phyloP scores from a whole-genome alignment of 2,113 vertebrate genomes.

The Myotis yumanensis region DNA sequence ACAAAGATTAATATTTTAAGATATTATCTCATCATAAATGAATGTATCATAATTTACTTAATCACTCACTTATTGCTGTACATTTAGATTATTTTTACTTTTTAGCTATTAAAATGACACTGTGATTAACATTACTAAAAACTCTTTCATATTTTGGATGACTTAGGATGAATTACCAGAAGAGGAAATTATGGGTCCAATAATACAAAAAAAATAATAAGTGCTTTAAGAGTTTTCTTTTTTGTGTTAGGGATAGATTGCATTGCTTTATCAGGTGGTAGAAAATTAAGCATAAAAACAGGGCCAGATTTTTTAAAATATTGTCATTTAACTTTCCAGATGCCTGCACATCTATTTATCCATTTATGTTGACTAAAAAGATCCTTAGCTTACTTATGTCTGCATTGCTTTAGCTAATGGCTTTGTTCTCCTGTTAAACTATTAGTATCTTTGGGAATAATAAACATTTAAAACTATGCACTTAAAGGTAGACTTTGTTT shows the following conservation, averaged over 20 bases:
- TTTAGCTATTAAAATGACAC: slow-evolving; percentile 70
- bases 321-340: not conserved
- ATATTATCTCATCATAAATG: slow-evolving; percentile 69
- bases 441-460: not conserved
- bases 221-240: slow-evolving; percentile 29
- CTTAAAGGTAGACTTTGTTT: not conserved
- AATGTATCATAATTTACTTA: slow-evolving; percentile 72
- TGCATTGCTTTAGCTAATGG: slow-evolving; percentile 25
- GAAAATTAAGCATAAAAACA: slow-evolving; percentile 31
- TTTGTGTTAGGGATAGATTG: not conserved
- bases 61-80: slow-evolving; percentile 56
- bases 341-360: not conserved
- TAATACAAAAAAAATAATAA: slow-evolving; percentile 38
- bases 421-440: not conserved
- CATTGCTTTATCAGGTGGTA: not conserved
- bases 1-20: slow-evolving; percentile 67
- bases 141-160: slow-evolving; percentile 36
- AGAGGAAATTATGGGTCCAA: slow-evolving; percentile 54
- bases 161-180: slow-evolving; percentile 59
- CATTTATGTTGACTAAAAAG: not conserved
- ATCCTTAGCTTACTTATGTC: not conserved
- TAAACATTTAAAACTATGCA: not conserved
- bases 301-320: not conserved
- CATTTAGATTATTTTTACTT: slow-evolving; percentile 60
- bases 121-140: slow-evolving; percentile 68